Base-by-base conservation (phyloP, 2,797 vertebrate genomes). In the Staurois parvus region DNA sequence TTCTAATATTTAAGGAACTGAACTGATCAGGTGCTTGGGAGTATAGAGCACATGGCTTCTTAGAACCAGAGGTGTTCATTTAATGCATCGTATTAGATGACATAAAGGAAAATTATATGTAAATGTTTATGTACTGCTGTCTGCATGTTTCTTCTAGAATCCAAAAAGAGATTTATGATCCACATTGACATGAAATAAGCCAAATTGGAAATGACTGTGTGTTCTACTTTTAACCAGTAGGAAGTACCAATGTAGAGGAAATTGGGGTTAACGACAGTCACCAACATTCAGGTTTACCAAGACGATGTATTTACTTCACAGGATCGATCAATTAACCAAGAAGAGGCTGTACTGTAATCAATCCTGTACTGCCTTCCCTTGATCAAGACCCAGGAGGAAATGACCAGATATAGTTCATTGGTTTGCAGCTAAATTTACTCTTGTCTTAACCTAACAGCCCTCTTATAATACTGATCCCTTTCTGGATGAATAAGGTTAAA, bases 321-420 rank as follows among this genome's bases (percentile, higher is more conserved):
- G n/a, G n/a, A n/a, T n/a, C 28, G 37, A 67, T 24, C 40, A 79
- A 67, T 67, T 62, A 78, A 37, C 32, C 64, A 40, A 28, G 37
- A 40, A 66, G 59, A 7, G 19, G 42, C 75, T 66, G 59, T 9
- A 24, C 24, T 83, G 11, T 52, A 69, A 21, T 29, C 72, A 29
- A 42, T 4, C 37, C 69, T 30, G 7, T 30, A 42, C 9, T 79
- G 28, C 3, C n/a, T 68, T 68, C 28, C 64, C 28, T 72, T 52
- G 32, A 72, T 42, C 26, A 72, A 59, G 10, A 15, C 32, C 17
- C 72, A 77, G 34, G 74, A 84, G 83, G 83, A 79, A 84, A 48
- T 84, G 24, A 66, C 48, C 40, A 5, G 69, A 72, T 84, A 37
- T 56, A 40, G 75, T 1, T 79, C 75, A 79, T 5, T 73, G 76